Percentiles rank a stretch among this genome's conserved stretches.
phyloP scores from a whole-genome alignment of 2,113 vertebrate genomes.

The Ascaphus truei region DNA sequence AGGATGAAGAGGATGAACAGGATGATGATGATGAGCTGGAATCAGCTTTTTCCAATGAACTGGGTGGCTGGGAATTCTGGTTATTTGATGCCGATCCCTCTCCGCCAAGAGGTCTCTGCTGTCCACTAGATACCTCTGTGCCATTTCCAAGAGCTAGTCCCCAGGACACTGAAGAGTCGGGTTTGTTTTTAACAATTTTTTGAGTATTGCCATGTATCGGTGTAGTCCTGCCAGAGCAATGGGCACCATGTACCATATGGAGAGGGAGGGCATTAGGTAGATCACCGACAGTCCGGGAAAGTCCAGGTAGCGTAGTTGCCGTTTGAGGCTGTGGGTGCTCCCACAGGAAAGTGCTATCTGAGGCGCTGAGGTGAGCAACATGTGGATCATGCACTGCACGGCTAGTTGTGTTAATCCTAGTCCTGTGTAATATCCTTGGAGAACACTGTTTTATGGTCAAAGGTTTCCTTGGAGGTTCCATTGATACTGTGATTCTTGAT shows the following conservation, averaged over 20 bases:
- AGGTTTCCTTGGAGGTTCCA: not conserved
- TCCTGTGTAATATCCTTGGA: not conserved
- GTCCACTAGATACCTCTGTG: conserved; percentile 47
- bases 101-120: conserved; percentile 39
- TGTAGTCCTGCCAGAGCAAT: conserved; percentile 9
- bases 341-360: not conserved
- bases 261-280: not conserved
- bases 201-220: conserved; percentile 3
- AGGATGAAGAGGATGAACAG: conserved; percentile 58
- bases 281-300: not conserved
- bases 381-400: not conserved
- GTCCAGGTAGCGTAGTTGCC: not conserved
- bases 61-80: conserved; percentile 36
- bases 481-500: not conserved
- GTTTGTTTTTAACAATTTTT: not conserved
- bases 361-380: not conserved
- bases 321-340: not conserved
- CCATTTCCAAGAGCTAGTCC: conserved; percentile 58
- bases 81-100: conserved; percentile 25
- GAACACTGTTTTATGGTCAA: not conserved
- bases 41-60: conserved; percentile 42
- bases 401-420: not conserved
- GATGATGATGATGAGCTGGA: conserved; percentile 62
- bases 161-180: conserved; percentile 14
- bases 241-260: not conserved